Base-by-base conservation (phyloP, 2,888 invertebrate genomes). In the Keiferia lycopersicella region DNA sequence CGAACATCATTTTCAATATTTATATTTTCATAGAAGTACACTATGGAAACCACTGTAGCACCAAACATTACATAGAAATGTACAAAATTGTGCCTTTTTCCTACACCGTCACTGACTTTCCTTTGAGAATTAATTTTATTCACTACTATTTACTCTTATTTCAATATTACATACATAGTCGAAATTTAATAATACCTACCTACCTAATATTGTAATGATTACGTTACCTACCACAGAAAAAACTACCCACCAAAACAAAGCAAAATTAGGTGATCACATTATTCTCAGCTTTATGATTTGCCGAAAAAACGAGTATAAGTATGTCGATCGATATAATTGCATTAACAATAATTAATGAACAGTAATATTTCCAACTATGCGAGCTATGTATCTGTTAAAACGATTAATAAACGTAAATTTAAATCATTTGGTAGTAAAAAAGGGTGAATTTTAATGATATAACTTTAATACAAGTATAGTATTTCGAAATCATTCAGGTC, bases 11-110 rank as follows among this genome's bases (percentile, higher is more conserved):
- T 69, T 74, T 71, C 51, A 65, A 65, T 71, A 22, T 14, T 73
- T 77, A 45, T 82, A 76, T 84, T 82, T 84, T 77, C 75, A 80
- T 82, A 80, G 78, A 82, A 81, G 80, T 88, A 87, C 85, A 88
- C 88, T 81, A 81, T 79, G 75, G 83, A 83, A 84, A 86, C 83
- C 83, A 84, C 83, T 86, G 82, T 90, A 91, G 90, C 90, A 91
- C 90, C 90, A 87, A 87, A 88, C 82, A 88, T 89, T 88, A 89
- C 85, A 85, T 88, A 89, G 82, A 88, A 87, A 88, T 88, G 87
- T 91, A 90, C 87, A 90, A 90, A 90, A 88, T 90, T 89, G 89
- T 90, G 90, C 88, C 81, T 78, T 62, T 26, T n/a, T 50, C 12
- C 45, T 22, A 30, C 50, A 61, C 34, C 61, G 34, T 51, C 16